Evolutionary conservation across 1,140 invertebrate species (phyloP), one percentile per base, ranked within the genome.

Genomic region (Eupristina koningsbergeri): DNA sequence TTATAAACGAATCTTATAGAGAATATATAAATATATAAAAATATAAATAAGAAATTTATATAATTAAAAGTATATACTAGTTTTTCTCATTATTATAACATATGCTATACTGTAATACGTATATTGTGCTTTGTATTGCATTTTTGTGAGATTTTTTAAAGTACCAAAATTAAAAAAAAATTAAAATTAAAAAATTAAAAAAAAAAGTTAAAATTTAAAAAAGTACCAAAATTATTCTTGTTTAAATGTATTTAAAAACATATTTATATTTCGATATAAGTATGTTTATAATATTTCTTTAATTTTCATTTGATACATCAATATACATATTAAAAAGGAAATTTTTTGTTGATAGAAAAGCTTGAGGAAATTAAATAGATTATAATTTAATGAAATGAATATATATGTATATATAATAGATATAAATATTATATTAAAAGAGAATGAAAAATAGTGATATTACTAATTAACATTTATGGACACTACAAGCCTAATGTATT

Each of bases 1-100:
- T 78, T 78, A 41, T 78, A 63, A 53, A 80, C 7, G 39, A 58
- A 73, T 73, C 67, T 73, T 64, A 47, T 50, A 69, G 58, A 34
- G 31, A 29, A 34, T 53, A 78, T 63, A 22, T 29, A 8, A 71
- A 41, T 71, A n/a, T n/a, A n/a, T n/a, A 22, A 36, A 36, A 15
- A 67, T 67, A 7, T 19, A 15, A 15, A 8, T 19, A 34, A 17
- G 22, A 15, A 67, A n/a, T 64, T 64, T n/a, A 31, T 15, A 6
- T 64, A 31, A 6, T 64, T n/a, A 64, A 64, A 34, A 31, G 17
- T 5, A 64, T 29, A 64, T 3, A 64, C 61, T 22, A 67, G 7
- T 17, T 67, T 64, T 67, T 19, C 31, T 67, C 15, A 34, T 67
- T 67, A 67, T 67, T 9, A 36, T 17, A 7, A 22, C 19, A 36